phyloP scores from a whole-genome alignment of 2,888 invertebrate genomes.

The Marasmarcha lunaedactyla region DNA sequence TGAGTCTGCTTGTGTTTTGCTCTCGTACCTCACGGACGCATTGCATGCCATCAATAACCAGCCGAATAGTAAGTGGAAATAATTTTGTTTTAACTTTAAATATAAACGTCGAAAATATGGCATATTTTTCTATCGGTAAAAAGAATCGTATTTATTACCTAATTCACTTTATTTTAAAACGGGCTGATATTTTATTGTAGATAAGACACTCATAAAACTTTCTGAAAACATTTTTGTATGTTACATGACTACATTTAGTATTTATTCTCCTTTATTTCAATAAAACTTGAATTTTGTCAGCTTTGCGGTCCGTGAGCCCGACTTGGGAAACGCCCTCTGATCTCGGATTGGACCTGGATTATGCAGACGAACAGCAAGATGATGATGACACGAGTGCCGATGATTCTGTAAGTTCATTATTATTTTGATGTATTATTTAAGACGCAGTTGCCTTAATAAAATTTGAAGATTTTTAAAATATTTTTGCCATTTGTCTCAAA shows the following conservation, averaged over 20 bases:
- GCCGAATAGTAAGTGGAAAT: slow-evolving; percentile 42
- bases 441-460: background rate
- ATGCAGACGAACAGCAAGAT: slow-evolving; percentile 89
- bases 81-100: slow-evolving; percentile 9
- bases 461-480: background rate
- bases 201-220: too few relatives aligned
- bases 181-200: slow-evolving; percentile 26
- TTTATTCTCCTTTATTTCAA: too few relatives aligned
- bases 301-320: slow-evolving; percentile 57
- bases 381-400: slow-evolving; percentile 94
- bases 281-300: too few relatives aligned
- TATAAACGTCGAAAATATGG: too few relatives aligned
- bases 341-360: slow-evolving; percentile 83
- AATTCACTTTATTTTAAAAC: too few relatives aligned
- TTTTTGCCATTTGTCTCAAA: too few relatives aligned
- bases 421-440: background rate
- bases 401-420: slow-evolving; percentile 81
- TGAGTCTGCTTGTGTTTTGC: slow-evolving; percentile 85
- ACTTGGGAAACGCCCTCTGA: slow-evolving; percentile 86
- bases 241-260: too few relatives aligned
- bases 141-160: too few relatives aligned
- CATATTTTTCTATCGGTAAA: too few relatives aligned
- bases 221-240: too few relatives aligned
- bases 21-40: slow-evolving; percentile 86
- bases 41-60: slow-evolving; percentile 53